phyloP scores from a whole-genome alignment of 1,140 invertebrate genomes.

The Leptestheria dahalacensis region DNA sequence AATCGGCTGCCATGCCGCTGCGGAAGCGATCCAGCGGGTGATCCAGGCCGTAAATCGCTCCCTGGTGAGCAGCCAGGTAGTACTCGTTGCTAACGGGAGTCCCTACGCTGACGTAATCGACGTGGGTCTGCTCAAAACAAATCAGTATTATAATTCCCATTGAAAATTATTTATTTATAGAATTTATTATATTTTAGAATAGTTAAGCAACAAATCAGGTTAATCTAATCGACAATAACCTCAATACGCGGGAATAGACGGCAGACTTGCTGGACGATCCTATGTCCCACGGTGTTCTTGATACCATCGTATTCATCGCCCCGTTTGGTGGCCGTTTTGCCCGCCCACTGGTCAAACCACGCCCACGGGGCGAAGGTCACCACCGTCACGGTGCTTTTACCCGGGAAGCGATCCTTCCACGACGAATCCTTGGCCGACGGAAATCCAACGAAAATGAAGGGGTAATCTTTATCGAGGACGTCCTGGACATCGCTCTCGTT shows the following conservation, averaged over 20 bases:
- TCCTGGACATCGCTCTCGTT: conserved; percentile 23
- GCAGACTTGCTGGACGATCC: conserved; percentile 27
- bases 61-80: conserved; percentile 27
- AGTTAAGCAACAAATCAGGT: neutral
- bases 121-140: conserved; percentile 17
- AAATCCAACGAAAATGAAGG: conserved; percentile 31
- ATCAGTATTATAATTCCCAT: neutral
- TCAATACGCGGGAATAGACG: conserved; percentile 27
- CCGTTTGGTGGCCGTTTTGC: conserved; percentile 27
- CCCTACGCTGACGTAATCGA: conserved; percentile 24
- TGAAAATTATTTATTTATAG: neutral
- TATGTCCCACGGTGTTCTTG: conserved; percentile 27
- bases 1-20: conserved; percentile 22
- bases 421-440: conserved; percentile 32
- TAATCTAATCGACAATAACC: conserved; percentile 12
- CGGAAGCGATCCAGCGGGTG: conserved; percentile 25
- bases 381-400: conserved; percentile 28
- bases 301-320: conserved; percentile 30
- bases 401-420: conserved; percentile 27
- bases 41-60: conserved; percentile 32
- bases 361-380: conserved; percentile 28
- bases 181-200: neutral
- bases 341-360: conserved; percentile 30
- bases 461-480: conserved; percentile 23
- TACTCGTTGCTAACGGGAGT: conserved; percentile 29